Evolutionary conservation across 2,113 vertebrate genomes (phyloP).

Genomic region (Atrichornis clamosus): DNA sequence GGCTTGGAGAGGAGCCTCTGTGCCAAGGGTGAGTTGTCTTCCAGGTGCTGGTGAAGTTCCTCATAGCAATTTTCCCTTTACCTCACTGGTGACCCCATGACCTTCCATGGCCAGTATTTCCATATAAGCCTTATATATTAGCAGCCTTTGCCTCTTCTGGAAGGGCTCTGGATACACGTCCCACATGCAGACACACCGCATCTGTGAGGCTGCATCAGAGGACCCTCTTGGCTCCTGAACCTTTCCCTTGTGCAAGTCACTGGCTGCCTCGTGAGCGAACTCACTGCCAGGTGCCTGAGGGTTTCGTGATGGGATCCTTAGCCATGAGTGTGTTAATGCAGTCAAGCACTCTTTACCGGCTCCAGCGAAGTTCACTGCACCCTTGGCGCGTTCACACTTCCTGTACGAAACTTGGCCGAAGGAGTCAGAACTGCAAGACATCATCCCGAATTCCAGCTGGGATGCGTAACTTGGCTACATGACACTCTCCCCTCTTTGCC

Average conservation of each 20-base stretch:
- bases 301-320: neutral
- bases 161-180: neutral
- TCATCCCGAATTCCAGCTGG: constrained; percentile 56
- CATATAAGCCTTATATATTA: neutral
- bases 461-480: constrained; percentile 51
- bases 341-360: constrained; percentile 25
- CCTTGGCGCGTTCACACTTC: neutral
- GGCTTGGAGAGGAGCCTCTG: neutral
- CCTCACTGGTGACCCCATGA: neutral
- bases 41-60: neutral
- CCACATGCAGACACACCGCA: neutral
- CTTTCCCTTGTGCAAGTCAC: neutral
- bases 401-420: constrained; percentile 31
- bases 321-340: neutral
- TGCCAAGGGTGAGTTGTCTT: neutral
- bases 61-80: neutral
- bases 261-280: neutral
- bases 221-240: neutral
- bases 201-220: neutral
- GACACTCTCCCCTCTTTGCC: neutral
- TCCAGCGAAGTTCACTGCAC: neutral
- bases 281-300: neutral
- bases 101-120: neutral
- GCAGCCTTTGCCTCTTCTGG: neutral
- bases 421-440: constrained; percentile 1